These are phyloP conservation scores for Onychostruthus taczanowskii DNA, from an alignment of 2,113 vertebrate genomes.

Conservation along the genomic window DNA sequence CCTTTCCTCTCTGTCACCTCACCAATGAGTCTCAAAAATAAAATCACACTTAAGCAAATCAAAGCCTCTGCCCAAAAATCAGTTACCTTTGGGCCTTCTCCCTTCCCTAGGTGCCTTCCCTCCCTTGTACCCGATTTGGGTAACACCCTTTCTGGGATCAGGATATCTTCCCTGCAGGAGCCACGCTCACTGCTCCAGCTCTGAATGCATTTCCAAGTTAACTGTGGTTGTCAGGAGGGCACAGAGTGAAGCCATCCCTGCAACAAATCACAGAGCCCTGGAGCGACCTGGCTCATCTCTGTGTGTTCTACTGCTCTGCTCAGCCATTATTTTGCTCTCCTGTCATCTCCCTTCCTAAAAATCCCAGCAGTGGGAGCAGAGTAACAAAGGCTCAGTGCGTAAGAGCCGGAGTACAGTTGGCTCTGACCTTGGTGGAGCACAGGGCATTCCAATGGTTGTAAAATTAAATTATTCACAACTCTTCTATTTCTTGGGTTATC, in stretches of 20 bases:
- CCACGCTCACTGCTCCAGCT: neutral
- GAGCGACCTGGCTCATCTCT: rapidly evolving
- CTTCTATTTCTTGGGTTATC: neutral
- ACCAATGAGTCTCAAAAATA: neutral
- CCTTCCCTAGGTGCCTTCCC: neutral
- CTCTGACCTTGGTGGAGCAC: neutral
- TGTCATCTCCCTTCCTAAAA: neutral
- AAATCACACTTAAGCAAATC: neutral
- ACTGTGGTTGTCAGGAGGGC: neutral
- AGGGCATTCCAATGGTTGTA: neutral
- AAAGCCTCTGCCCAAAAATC: neutral
- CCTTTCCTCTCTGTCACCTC: neutral
- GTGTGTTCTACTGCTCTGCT: neutral
- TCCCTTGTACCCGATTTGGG: neutral
- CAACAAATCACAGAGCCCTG: neutral
- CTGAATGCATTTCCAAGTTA: neutral
- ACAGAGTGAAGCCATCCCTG: too few relatives aligned
- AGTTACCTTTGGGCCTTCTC: neutral
- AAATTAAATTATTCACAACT: neutral
- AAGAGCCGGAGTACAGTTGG: rapidly evolving
- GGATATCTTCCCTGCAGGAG: neutral
- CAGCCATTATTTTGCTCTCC: neutral
- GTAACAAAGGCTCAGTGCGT: rapidly evolving
- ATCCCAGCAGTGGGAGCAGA: neutral
- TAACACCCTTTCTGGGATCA: neutral